Evolutionary conservation across 2,888 invertebrate species (phyloP).

Genomic region (Leptinotarsa tumamoca): DNA sequence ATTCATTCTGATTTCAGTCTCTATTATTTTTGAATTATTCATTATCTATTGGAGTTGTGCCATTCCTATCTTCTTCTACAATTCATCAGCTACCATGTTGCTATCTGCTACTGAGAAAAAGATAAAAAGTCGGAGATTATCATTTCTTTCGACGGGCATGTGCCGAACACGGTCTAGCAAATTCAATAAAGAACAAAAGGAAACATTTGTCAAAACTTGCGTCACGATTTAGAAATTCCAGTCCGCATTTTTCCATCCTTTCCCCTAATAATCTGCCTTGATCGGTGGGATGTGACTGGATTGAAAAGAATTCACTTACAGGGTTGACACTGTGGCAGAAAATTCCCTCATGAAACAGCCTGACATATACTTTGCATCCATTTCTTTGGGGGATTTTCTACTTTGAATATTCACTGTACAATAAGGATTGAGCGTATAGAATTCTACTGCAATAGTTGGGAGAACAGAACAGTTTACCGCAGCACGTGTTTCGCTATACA

Average conservation of each 20-base stretch:
- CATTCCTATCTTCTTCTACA: too few relatives aligned
- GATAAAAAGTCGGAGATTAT: not conserved
- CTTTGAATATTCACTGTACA: too few relatives aligned
- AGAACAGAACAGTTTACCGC: too few relatives aligned
- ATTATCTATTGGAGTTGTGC: too few relatives aligned
- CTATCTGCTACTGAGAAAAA: not conserved
- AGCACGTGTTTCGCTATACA: too few relatives aligned
- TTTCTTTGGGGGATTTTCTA: too few relatives aligned
- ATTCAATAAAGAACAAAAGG: slow-evolving; percentile 16
- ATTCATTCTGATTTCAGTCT: too few relatives aligned
- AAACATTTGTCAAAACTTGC: slow-evolving; percentile 16
- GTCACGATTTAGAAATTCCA: slow-evolving; percentile 34
- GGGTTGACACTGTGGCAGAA: not conserved
- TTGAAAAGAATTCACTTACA: slow-evolving; percentile 15
- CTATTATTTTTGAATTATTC: too few relatives aligned
- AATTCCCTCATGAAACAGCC: not conserved
- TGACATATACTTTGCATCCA: not conserved
- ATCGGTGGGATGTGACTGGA: slow-evolving; percentile 32
- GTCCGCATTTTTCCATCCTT: slow-evolving; percentile 28
- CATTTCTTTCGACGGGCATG: not conserved
- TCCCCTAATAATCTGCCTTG: slow-evolving; percentile 31
- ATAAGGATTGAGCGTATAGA: too few relatives aligned
- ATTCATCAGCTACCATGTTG: too few relatives aligned
- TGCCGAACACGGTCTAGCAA: not conserved
- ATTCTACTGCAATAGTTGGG: too few relatives aligned